Base-by-base conservation (phyloP, 2,113 vertebrate genomes). In the Protobothrops flavoviridis region DNA sequence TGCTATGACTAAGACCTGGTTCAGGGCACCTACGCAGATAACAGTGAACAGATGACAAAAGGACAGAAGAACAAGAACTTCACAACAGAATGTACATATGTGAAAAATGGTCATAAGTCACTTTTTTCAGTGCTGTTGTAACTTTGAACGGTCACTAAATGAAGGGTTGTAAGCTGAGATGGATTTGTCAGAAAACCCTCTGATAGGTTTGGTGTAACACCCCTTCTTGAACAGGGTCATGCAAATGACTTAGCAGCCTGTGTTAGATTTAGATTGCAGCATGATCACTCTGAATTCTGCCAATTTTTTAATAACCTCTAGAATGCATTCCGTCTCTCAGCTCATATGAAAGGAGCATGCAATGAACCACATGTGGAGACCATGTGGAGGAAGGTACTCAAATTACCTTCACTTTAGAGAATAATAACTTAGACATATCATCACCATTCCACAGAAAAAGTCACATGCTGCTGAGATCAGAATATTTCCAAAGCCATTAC, bases 181-280 rank as follows among this genome's bases (percentile, higher is more conserved):
- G 45, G 50, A 13, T 15, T 90, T 90, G 20, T 39, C 57, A 88
- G 24, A n/a, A 74, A 56, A 4, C 17, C 43, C 23, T 53, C 43
- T 61, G n/a, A 39, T 23, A 57, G 87, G 33, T 61, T 90, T 39
- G 52, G 52, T 59, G 45, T 45, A 29, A 90, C 45, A 64, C 55
- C 11, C n/a, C 45, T 93, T 59, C 26, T 61, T 93, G 85, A 93
- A 50, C 20, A 20, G 45, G 74, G 29, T 50, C 92, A 48, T 85
- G 53, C 85, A 43, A 89, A 85, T 90, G 39, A 85, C 87, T 92
- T 89, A 90, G 59, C 88, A 61, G 20, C 55, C 57, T 90, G 88
- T 64, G 74, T 81, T 81, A 43, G 33, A 43, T 81, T 81, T 81
- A 59, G 29, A 90, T 43, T 90, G 53, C 26, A 26, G 48, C 74